These are phyloP conservation scores for Sprattus sprattus DNA, from an alignment of 2,113 vertebrate species.

Conservation along the genomic window DNA sequence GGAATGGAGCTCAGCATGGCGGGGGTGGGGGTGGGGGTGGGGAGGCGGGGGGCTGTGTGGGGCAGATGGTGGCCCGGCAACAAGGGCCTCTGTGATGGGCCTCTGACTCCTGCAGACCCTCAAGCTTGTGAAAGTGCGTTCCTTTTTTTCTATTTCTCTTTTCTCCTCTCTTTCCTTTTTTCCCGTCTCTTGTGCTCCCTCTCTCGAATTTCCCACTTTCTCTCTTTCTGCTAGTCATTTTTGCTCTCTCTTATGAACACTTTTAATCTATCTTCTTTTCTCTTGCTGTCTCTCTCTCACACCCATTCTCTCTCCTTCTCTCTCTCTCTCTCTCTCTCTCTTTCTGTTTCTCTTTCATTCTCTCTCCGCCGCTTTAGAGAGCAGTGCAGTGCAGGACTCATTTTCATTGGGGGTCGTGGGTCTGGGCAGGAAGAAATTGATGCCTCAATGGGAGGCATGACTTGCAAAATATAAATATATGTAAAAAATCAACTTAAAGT, in stretches of 20 bases:
- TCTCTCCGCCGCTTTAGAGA: too few relatives aligned
- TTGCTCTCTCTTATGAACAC: not conserved
- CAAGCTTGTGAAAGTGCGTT: too few relatives aligned
- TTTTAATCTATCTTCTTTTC: not conserved
- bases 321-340: not conserved
- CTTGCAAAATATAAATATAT: too few relatives aligned
- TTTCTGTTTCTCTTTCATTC: too few relatives aligned
- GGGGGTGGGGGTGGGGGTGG: not conserved
- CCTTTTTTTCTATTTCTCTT: not conserved
- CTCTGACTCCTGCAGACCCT: not conserved
- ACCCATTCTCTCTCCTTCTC: not conserved
- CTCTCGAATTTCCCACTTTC: not conserved
- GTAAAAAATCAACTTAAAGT: too few relatives aligned
- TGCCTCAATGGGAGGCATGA: too few relatives aligned
- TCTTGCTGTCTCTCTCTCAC: not conserved
- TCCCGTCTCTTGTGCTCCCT: not conserved
- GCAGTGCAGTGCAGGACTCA: too few relatives aligned
- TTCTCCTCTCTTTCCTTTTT: not conserved
- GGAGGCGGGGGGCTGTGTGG: not conserved
- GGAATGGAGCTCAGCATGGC: constrained; percentile 1
- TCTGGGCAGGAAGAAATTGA: too few relatives aligned
- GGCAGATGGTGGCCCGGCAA: constrained; percentile 36
- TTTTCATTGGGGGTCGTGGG: too few relatives aligned
- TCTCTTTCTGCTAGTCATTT: not conserved
- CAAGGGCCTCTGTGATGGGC: constrained; percentile 38